Evolutionary conservation across 2,888 invertebrate species (phyloP).

Genomic region (Anarsia innoxiella): DNA sequence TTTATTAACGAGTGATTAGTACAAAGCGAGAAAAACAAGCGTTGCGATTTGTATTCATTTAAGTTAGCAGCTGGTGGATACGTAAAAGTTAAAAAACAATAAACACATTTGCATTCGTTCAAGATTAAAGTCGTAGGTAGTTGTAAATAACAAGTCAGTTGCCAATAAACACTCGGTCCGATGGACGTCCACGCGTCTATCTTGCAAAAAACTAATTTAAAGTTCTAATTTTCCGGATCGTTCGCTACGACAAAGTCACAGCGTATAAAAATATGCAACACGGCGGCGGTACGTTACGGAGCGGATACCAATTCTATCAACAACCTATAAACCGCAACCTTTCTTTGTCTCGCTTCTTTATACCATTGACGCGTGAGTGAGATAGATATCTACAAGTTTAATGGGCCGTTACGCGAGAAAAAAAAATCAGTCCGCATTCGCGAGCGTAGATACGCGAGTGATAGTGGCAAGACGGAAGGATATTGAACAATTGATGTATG

Average conservation of each 20-base stretch:
- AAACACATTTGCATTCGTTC: no score
- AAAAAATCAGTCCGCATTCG: constrained; percentile 74
- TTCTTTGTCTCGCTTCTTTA: constrained; percentile 73
- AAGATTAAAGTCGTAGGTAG: no score
- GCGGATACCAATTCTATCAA: constrained; percentile 76
- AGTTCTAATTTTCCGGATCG: no score
- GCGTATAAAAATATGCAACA: constrained; percentile 69
- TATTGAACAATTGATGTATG: constrained; percentile 41
- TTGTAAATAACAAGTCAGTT: no score
- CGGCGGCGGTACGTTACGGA: constrained; percentile 67
- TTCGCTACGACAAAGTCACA: constrained; percentile 50
- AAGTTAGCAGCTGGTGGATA: no score
- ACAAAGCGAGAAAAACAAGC: no score
- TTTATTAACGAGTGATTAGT: no score
- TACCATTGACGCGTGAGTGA: constrained; percentile 59
- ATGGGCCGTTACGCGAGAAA: constrained; percentile 75
- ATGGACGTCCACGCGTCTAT: no score
- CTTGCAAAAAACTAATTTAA: no score
- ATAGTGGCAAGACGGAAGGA: constrained; percentile 67
- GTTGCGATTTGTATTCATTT: no score
- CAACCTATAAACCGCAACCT: constrained; percentile 75
- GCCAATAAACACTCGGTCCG: no score
- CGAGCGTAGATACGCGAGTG: constrained; percentile 73
- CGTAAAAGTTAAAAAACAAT: no score
- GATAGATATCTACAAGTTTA: constrained; percentile 74